phyloP scores from a whole-genome alignment of 2,113 vertebrate genomes.

The Gorsachius goisagi region DNA sequence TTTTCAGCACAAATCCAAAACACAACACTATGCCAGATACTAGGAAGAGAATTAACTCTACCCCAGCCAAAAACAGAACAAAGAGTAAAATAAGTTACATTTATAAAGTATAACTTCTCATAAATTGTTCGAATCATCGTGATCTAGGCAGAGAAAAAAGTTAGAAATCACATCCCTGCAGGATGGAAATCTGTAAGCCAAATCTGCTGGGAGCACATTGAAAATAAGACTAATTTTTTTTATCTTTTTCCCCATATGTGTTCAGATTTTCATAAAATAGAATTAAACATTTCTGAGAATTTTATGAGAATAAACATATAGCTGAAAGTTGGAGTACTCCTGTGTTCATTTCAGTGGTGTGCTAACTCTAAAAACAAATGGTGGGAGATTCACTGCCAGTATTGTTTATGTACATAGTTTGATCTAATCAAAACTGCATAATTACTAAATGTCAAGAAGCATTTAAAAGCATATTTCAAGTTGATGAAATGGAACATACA shows the following conservation, averaged over 20 bases:
- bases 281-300: neutral
- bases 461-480: neutral
- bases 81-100: neutral
- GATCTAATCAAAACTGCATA: neutral
- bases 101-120: neutral
- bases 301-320: neutral
- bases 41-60: no score
- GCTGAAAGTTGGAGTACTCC: neutral
- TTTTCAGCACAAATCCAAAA: no score
- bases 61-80: no score
- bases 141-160: neutral
- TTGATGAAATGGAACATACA: neutral
- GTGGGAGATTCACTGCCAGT: neutral
- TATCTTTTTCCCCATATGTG: neutral
- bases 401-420: neutral
- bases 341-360: neutral
- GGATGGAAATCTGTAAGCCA: neutral
- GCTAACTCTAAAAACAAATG: neutral
- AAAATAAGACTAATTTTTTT: neutral
- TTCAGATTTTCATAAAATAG: neutral
- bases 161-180: neutral
- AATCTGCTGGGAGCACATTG: neutral
- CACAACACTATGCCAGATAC: no score
- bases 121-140: neutral
- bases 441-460: neutral